phyloP scores from a whole-genome alignment of 2,888 invertebrate genomes.

The Gastrophysa polygoni region DNA sequence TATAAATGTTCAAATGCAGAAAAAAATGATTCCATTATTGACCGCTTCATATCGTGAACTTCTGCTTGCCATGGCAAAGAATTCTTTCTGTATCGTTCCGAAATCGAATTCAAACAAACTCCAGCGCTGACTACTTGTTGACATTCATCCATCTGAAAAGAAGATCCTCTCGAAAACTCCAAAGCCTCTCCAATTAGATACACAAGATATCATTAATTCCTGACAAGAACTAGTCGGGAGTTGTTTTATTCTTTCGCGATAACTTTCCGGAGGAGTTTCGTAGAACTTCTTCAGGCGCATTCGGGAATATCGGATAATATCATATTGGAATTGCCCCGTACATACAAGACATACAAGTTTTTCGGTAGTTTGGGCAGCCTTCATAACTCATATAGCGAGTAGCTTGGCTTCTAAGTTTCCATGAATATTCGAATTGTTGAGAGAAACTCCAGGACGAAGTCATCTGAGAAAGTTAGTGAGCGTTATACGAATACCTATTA shows the following conservation, averaged over 20 bases:
- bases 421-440: background rate
- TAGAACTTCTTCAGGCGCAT: background rate
- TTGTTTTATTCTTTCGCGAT: slow-evolving; percentile 5
- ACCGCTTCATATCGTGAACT: too few relatives aligned
- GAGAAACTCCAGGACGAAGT: background rate
- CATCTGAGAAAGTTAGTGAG: too few relatives aligned
- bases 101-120: too few relatives aligned
- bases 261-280: background rate
- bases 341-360: slow-evolving; percentile 6
- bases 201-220: background rate
- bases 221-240: background rate
- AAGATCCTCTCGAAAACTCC: background rate
- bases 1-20: too few relatives aligned
- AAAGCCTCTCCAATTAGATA: background rate
- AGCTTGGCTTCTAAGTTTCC: background rate
- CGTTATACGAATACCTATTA: too few relatives aligned
- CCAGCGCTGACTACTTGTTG: background rate
- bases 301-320: slow-evolving; percentile 25
- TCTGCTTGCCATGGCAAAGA: too few relatives aligned
- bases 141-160: background rate
- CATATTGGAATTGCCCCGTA: too few relatives aligned
- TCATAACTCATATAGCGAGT: slow-evolving; percentile 9
- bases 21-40: too few relatives aligned
- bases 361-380: background rate
- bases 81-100: too few relatives aligned